A percentile compares a stretch with the other conserved stretches of the same genome.
phyloP scores from a whole-genome alignment of 2,113 vertebrate species.

The Papio anubis region DNA sequence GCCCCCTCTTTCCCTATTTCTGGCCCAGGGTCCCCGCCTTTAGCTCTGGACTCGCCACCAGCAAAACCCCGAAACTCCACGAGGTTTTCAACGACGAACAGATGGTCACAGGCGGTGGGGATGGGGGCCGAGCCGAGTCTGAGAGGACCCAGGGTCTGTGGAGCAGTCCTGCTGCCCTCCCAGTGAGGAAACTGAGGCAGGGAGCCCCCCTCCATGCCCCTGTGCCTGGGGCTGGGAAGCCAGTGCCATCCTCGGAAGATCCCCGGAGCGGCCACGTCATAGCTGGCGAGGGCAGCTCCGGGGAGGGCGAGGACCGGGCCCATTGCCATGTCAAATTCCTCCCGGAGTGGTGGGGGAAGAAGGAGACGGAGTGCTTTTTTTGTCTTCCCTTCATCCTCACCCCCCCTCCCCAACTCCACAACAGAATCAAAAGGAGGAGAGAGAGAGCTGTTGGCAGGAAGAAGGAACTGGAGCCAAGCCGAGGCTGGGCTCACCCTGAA shows the following conservation, averaged over 20 bases:
- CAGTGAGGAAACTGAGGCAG: not conserved
- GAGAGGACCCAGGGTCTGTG: not conserved
- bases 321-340: conserved; percentile 55
- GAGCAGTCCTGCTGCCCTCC: not conserved
- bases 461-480: conserved; percentile 30
- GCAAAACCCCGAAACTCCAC: not conserved
- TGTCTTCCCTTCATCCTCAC: too few relatives aligned
- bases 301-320: conserved; percentile 56
- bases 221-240: not conserved
- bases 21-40: not conserved
- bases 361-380: not conserved
- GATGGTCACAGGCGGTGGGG: not conserved
- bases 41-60: not conserved
- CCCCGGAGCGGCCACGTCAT: not conserved
- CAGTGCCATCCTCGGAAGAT: not conserved
- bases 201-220: not conserved
- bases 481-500: not conserved
- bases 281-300: not conserved
- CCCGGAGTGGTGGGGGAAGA: not conserved
- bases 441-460: conserved; percentile 29
- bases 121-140: not conserved
- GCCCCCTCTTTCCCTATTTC: not conserved
- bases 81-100: not conserved
- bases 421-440: conserved; percentile 11
- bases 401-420: not conserved